These are phyloP conservation scores for Uloborus diversus DNA, from an alignment of 1,140 invertebrate genomes.

Conservation along the genomic window DNA sequence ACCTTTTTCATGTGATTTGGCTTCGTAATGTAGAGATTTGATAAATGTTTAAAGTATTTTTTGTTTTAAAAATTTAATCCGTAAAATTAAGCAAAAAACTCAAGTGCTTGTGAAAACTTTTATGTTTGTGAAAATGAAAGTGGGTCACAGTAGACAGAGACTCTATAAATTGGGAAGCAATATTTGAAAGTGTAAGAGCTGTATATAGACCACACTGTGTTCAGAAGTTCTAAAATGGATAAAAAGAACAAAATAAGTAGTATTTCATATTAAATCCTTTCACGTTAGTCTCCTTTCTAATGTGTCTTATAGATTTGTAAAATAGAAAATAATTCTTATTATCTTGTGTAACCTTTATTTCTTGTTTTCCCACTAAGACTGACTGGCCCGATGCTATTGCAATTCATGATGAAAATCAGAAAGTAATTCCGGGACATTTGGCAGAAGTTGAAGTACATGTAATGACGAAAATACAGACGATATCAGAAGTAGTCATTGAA, in stretches of 20 bases:
- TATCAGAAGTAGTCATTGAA: constrained; percentile 33
- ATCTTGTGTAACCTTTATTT: not conserved
- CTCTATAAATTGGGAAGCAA: no score
- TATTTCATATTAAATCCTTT: not conserved
- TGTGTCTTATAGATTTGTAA: not conserved
- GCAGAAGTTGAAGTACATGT: constrained; percentile 46
- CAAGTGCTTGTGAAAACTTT: no score
- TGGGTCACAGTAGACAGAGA: no score
- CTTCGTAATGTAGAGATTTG: no score
- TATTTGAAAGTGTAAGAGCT: no score
- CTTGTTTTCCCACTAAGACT: constrained; percentile 5
- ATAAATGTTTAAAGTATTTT: no score
- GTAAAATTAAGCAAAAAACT: no score
- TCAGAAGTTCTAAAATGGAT: not conserved
- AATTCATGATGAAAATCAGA: not conserved
- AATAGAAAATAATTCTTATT: not conserved
- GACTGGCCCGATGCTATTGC: constrained; percentile 17
- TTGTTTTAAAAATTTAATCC: no score
- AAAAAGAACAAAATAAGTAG: not conserved
- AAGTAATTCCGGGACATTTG: constrained; percentile 47
- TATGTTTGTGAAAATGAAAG: no score
- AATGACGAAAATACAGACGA: constrained; percentile 47
- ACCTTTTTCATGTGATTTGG: no score
- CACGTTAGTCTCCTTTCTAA: not conserved
- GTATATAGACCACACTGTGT: no score